Conservation (phyloP, 2,888 invertebrate genomes). For the Hypselothyrea guttata region DNA sequence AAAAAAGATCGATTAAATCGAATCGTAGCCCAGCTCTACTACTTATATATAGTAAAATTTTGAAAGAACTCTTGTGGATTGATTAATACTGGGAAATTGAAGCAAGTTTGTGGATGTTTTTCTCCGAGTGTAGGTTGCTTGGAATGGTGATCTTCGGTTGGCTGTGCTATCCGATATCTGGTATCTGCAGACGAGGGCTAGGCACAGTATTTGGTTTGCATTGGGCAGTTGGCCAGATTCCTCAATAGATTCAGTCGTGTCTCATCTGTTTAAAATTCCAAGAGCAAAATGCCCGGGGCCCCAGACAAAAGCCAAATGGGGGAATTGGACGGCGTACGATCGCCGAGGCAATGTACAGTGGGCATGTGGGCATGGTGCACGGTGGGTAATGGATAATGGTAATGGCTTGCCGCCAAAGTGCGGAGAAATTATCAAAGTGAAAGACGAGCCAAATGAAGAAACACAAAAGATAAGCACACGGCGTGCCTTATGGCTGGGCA, state of each 20-base stretch:
- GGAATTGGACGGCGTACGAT: neutral
- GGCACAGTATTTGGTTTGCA: slow-evolving; percentile 29
- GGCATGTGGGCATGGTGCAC: slow-evolving; percentile 4
- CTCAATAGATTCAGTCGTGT: slow-evolving; percentile 35
- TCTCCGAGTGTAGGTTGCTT: no score
- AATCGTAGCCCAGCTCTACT: no score
- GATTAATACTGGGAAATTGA: no score
- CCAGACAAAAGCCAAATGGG: slow-evolving; percentile 23
- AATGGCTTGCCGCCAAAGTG: slow-evolving; percentile 65
- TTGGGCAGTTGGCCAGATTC: slow-evolving; percentile 54
- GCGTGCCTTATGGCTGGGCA: slow-evolving; percentile 31
- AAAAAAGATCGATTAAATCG: no score
- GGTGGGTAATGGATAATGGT: slow-evolving; percentile 20
- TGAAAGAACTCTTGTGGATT: no score
- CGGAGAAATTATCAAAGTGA: slow-evolving; percentile 76
- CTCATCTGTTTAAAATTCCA: slow-evolving; percentile 67
- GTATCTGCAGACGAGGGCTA: slow-evolving; percentile 11
- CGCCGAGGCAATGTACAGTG: slow-evolving; percentile 1
- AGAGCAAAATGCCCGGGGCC: slow-evolving; percentile 57
- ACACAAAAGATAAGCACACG: slow-evolving; percentile 49
- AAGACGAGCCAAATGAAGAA: slow-evolving; percentile 53
- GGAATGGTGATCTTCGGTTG: no score
- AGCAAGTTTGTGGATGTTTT: no score
- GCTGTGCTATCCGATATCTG: slow-evolving; percentile 20
- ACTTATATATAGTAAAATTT: no score